Percentiles rank a stretch among this genome's conserved stretches.
Conservation (phyloP, 2,888 invertebrate species). For the Dasysyrphus tricinctus region DNA sequence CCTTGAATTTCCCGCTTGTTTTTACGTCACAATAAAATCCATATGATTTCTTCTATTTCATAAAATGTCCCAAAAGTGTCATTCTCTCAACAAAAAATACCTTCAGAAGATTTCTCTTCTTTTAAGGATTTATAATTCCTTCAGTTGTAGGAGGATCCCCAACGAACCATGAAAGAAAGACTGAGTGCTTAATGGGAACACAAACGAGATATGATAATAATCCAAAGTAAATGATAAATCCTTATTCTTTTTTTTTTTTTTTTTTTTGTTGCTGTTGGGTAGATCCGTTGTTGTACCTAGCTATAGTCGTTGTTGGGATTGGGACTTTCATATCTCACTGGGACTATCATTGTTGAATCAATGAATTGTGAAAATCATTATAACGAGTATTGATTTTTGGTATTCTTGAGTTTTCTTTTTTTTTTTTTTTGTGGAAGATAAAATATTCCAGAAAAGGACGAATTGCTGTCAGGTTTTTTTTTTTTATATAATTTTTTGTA, state of each 20-base stretch:
- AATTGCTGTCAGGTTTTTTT: slow-evolving; percentile 10
- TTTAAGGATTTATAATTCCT: slow-evolving; percentile 42
- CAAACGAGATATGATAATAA: slow-evolving; percentile 72
- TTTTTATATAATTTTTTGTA: slow-evolving; percentile 10
- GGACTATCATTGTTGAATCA: slow-evolving; percentile 57
- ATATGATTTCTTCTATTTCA: slow-evolving; percentile 52
- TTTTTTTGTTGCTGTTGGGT: not conserved
- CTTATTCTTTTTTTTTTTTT: slow-evolving; percentile 17
- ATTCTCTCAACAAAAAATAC: not conserved
- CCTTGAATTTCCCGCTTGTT: slow-evolving; percentile 64
- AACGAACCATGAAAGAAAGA: slow-evolving; percentile 36
- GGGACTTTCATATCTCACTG: slow-evolving; percentile 6
- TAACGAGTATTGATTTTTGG: slow-evolving; percentile 72
- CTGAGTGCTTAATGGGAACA: slow-evolving; percentile 63
- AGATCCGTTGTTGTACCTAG: not conserved
- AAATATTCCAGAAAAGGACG: slow-evolving; percentile 45
- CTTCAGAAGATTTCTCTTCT: not conserved
- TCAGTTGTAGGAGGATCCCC: slow-evolving; percentile 39
- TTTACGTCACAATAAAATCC: slow-evolving; percentile 32
- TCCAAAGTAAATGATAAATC: slow-evolving; percentile 49
- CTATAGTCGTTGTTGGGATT: slow-evolving; percentile 3
- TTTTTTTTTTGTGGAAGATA: slow-evolving; percentile 30
- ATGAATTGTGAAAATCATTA: slow-evolving; percentile 70
- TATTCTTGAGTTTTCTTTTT: slow-evolving; percentile 5
- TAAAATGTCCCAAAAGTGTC: slow-evolving; percentile 37